Base-by-base conservation (phyloP, 2,797 vertebrate species). In the Botia almorhae region DNA sequence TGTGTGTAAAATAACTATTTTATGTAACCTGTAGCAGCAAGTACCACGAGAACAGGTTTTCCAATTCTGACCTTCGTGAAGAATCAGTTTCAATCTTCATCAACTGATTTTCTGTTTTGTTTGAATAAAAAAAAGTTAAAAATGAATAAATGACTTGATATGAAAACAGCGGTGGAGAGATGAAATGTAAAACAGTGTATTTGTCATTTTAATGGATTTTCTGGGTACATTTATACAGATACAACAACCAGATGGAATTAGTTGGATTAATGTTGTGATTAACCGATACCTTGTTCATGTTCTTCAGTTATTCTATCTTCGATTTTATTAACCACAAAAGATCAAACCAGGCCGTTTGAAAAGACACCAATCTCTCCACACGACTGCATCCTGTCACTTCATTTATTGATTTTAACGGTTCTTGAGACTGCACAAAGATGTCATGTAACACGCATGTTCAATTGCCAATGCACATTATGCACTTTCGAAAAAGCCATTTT, bases 401-500 rank as follows among this genome's bases (percentile, higher is more conserved):
- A 93, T 92, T 92, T 91, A 93, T 93, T 92, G 88, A 92, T 92
- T 94, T 92, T 89, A 94, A 89, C 86, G 14, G 90, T 93, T 92
- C 86, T 91, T 93, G 87, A 92, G 91, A 92, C 93, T 93, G 93
- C 93, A 93, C 93, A 87, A 87, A 87, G 91, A 90, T 92, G 92
- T 94, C 94, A 87, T 95, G 94, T 94, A 92, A 92, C 89, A 81
- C 95, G 98, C 97, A 98, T 98, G 97, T 91, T 92, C 92, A 93
- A 92, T 90, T 94, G 95, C 93, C 89, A 91, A 93, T 95, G 95
- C 92, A 93, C 91, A 94, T 92, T 93, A 90, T 89, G 93, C 95
- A 95, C 96, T 95, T 92, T 92, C 93, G 91, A 26, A 5, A 96
- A 96, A 97, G 96, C 96, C 96, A 96, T 93, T 95, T 96, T 96